Evolutionary conservation across 2,797 vertebrate genomes (phyloP).

Genomic region (Furcifer pardalis): DNA sequence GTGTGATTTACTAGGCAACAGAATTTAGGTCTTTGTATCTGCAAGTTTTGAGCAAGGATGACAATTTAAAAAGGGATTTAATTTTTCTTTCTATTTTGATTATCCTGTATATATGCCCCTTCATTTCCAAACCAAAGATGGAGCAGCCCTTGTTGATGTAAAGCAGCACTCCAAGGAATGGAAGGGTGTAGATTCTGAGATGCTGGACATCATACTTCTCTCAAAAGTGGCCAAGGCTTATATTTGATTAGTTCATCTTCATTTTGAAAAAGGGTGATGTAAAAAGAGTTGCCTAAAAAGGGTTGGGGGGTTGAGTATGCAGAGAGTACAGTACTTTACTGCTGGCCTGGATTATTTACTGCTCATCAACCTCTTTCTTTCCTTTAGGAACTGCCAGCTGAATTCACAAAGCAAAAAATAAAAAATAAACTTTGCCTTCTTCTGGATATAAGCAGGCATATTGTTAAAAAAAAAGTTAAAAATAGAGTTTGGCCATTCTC

Average conservation of each 20-base stretch:
- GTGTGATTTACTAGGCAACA: too few relatives aligned
- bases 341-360: slow-evolving; percentile 14
- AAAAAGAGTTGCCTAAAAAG: neutral
- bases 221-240: neutral
- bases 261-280: neutral
- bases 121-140: neutral
- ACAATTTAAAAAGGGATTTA: neutral
- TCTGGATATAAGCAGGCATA: neutral
- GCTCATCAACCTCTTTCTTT: slow-evolving; percentile 6
- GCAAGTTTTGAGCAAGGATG: neutral
- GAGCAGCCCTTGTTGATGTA: neutral
- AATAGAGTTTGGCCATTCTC: neutral
- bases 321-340: neutral
- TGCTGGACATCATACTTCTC: neutral
- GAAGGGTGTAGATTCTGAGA: neutral
- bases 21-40: neutral
- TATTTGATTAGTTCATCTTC: neutral
- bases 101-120: neutral
- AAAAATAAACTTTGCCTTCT: slow-evolving; percentile 11
- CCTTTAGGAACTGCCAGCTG: slow-evolving; percentile 3
- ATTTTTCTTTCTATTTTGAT: too few relatives aligned
- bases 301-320: too few relatives aligned
- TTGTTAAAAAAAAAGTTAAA: neutral
- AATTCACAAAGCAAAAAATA: slow-evolving; percentile 27
- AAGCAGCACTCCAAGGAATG: neutral